A percentile compares a stretch with the other conserved stretches of the same genome.
Evolutionary conservation across 35 echinoderm and acorn worm species (phyloP).

Genomic region (Apostichopus japonicus): DNA sequence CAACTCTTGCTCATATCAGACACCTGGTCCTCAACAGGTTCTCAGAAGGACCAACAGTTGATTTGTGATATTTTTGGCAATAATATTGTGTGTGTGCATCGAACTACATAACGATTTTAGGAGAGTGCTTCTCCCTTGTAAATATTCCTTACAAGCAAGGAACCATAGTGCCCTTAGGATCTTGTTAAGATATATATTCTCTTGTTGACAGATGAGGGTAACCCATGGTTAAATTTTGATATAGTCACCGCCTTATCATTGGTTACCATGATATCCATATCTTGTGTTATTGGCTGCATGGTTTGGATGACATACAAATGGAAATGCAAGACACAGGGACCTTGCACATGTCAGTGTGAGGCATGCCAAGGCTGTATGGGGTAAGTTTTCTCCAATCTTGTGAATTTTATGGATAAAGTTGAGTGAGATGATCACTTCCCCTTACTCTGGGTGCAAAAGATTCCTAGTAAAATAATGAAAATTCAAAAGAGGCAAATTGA

Average conservation of each 20-base stretch:
- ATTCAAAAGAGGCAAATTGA: no score
- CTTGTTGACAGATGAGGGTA: not conserved
- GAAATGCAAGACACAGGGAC: not conserved
- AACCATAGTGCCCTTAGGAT: not conserved
- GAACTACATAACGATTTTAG: not conserved
- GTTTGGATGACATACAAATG: not conserved
- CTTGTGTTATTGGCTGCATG: not conserved
- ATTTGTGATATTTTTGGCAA: no score
- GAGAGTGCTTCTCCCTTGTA: not conserved
- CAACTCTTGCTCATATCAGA: no score
- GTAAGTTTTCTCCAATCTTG: not conserved
- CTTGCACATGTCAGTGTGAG: not conserved
- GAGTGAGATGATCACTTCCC: no score
- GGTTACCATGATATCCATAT: not conserved
- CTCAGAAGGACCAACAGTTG: no score
- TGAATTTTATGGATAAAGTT: no score
- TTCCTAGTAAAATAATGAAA: no score
- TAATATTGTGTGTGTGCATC: no score
- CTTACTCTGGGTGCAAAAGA: no score
- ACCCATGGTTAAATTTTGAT: not conserved
- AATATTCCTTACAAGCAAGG: no score
- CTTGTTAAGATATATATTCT: not conserved
- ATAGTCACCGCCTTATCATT: not conserved
- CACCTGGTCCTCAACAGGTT: no score
- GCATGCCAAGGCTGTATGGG: not conserved